Evolutionary conservation across 2,797 vertebrate genomes (phyloP).

Genomic region (Enteromius fasciolatus): DNA sequence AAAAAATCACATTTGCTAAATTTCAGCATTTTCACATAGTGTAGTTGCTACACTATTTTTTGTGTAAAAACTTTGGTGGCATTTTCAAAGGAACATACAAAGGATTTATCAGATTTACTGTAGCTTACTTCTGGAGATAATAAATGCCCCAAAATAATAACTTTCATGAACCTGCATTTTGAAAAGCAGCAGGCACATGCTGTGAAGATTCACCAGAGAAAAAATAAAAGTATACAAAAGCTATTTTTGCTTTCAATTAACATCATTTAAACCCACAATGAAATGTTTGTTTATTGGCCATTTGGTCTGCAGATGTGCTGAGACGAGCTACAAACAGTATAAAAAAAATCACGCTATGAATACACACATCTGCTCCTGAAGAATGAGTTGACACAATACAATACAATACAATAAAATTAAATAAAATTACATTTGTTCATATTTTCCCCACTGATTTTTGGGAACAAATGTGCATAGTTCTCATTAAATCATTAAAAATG

Average conservation of each 20-base stretch:
- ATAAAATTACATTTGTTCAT: neutral
- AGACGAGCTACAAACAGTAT: slow-evolving; percentile 9
- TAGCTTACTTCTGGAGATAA: neutral
- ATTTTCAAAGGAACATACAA: neutral
- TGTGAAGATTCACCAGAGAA: neutral
- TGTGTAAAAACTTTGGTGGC: neutral
- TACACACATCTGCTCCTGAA: slow-evolving; percentile 4
- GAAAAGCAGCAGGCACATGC: slow-evolving; percentile 6
- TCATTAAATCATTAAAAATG: neutral
- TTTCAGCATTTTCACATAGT: neutral
- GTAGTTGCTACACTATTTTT: too few species aligned
- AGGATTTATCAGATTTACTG: neutral
- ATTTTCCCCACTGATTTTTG: neutral
- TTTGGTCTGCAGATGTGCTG: slow-evolving; percentile 31
- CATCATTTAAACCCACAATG: neutral
- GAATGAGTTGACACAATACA: neutral
- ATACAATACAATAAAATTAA: neutral
- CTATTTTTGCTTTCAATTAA: slow-evolving; percentile 18
- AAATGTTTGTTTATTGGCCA: slow-evolving; percentile 30
- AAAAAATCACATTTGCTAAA: neutral
- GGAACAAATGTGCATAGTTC: neutral
- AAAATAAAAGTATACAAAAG: neutral
- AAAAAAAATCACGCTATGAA: neutral
- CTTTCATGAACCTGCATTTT: neutral
- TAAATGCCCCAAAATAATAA: neutral